Evolutionary conservation across 2,888 invertebrate species (phyloP), one percentile per base, ranked within the genome.

Genomic region (Aspidapion aeneum): DNA sequence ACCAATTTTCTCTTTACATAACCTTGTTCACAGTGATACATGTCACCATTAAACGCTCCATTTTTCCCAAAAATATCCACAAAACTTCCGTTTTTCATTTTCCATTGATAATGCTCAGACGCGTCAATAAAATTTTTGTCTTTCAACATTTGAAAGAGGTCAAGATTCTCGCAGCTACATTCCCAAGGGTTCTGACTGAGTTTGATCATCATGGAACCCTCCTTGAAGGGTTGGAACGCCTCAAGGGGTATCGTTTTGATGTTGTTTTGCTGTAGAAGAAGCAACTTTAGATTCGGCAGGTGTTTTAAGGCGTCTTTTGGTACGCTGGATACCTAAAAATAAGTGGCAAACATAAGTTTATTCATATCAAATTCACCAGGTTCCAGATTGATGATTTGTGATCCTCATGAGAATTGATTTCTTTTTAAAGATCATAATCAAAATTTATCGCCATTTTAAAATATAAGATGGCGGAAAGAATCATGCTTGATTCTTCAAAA

Each of bases 221-320:
- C 60, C 12, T 64, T 60, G 18, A 71, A 63, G 2, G 61, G 60
- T 16, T 72, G 56, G 62, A 78, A 78, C 19, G 75, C 69, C 17
- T 67, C 68, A 3, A 71, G 68, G n/a, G 72, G 66, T 16, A 78
- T 66, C 9, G 66, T 65, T 16, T 73, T 69, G n/a, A 80, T 69
- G 61, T 76, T 77, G 67, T 80, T 80, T 51, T 74, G 72, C 56
- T 75, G 73, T 58, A 80, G 62, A 18, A 77, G 69, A 16, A 80
- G 65, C 20, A 74, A 57, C 63, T 71, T 69, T 52, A 80, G 67
- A 58, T 74, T 77, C 1, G 78, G 77, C 48, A 79, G 62, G 52
- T 71, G 62, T 19, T 67, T 67, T 16, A 80, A 66, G 22, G 71
- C 65, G 18, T 75, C 72, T 17, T 61, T 63, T n/a, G 70, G 65